Conservation (phyloP, 2,888 invertebrate species). For the Lasioglossum leucozonium region DNA sequence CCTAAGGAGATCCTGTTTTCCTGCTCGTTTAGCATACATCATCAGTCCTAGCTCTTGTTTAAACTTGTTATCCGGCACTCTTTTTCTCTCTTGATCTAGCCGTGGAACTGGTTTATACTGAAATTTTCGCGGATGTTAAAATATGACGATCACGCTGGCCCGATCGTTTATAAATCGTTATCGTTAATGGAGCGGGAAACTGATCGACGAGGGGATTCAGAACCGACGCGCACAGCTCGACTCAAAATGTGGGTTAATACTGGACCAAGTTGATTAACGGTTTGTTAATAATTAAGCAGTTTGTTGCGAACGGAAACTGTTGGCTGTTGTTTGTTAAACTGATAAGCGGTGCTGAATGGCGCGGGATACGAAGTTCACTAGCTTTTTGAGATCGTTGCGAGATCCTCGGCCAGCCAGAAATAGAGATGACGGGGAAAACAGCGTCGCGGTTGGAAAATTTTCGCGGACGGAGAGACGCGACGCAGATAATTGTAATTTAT, state of each 20-base stretch:
- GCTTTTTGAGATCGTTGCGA: constrained; percentile 25
- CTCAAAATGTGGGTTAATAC: constrained; percentile 36
- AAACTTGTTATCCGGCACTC: constrained; percentile 17
- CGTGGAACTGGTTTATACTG: not conserved
- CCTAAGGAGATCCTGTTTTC: constrained; percentile 4
- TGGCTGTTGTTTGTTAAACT: not conserved
- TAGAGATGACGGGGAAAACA: not conserved
- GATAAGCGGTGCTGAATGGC: constrained; percentile 17
- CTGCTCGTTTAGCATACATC: constrained; percentile 6
- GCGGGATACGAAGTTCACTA: constrained; percentile 22
- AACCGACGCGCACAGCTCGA: not conserved
- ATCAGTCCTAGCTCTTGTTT: constrained; percentile 19
- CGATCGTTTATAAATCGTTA: constrained; percentile 33
- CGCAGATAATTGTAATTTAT: constrained; percentile 1
- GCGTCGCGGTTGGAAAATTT: not conserved
- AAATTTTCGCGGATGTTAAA: constrained; percentile 8
- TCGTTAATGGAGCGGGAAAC: constrained; percentile 19
- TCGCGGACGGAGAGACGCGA: not conserved
- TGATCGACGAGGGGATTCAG: not conserved
- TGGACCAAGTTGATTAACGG: constrained; percentile 28
- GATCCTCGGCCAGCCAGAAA: not conserved
- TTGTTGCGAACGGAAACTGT: constrained; percentile 36
- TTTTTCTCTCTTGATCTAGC: not conserved
- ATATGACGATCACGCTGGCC: not conserved
- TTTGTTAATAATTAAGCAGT: constrained; percentile 37